These are phyloP conservation scores for Brachyhypopomus occidentalis DNA, from an alignment of 2,113 vertebrate genomes.

Conservation along the genomic window DNA sequence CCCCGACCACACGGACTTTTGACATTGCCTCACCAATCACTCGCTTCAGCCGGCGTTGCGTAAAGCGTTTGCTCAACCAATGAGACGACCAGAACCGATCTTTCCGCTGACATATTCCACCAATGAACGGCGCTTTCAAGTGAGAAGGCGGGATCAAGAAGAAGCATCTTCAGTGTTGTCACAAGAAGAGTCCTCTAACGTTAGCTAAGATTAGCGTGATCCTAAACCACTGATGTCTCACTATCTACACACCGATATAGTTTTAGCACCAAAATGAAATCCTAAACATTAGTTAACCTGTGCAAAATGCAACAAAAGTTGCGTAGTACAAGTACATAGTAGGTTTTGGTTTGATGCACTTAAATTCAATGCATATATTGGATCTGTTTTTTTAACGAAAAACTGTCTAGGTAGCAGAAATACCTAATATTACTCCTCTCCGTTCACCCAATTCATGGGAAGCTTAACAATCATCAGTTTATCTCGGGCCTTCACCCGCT, in stretches of 20 bases:
- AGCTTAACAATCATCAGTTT: too few relatives aligned
- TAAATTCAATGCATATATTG: too few relatives aligned
- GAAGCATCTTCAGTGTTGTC: neutral
- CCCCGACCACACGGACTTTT: conserved; percentile 34
- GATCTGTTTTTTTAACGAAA: too few relatives aligned
- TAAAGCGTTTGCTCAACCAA: conserved; percentile 24
- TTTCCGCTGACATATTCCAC: neutral
- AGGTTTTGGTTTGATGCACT: too few relatives aligned
- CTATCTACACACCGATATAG: neutral
- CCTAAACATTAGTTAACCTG: neutral
- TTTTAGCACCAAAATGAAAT: neutral
- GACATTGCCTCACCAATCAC: conserved; percentile 38
- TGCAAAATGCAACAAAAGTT: neutral
- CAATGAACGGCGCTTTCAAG: conserved; percentile 17
- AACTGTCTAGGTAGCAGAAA: too few relatives aligned
- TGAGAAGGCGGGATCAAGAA: neutral
- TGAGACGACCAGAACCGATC: neutral
- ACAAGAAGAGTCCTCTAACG: neutral
- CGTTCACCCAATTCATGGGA: too few relatives aligned
- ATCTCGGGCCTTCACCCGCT: conserved; percentile 53
- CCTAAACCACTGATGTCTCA: neutral
- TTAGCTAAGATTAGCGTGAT: neutral
- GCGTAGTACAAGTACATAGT: neutral
- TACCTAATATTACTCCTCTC: too few relatives aligned
- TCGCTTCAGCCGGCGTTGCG: conserved; percentile 38